Evolutionary conservation across 2,888 invertebrate genomes (phyloP), one percentile per base, ranked within the genome.

Genomic region (Phyto melanocephala): DNA sequence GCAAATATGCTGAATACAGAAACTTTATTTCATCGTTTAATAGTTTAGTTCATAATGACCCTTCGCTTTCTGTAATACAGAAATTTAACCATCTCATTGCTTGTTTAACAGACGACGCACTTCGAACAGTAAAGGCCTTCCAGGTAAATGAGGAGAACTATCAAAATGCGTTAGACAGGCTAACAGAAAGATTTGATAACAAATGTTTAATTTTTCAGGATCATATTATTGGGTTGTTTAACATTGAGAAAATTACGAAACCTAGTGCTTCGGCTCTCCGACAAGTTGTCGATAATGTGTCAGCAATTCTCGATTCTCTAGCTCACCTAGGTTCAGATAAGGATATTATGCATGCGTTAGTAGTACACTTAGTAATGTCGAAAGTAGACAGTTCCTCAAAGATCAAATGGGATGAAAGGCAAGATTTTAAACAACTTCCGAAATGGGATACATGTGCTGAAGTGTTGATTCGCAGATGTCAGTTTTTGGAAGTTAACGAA

Each of bases 1-100:
- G 5, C 28, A 45, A 77, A 24, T 74, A 81, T 42, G 17, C 67
- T 6, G 81, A 82, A 2, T 71, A 70, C 11, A 72, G 63, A 8
- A 63, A 63, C 17, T 63, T 63, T 5, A 28, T 63, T 11, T 45
- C 17, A 1, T 63, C 45, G 1, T 63, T 45, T 17, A 45, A 63
- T 5, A 63, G 62, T 28, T 63, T 63, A 6, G 45, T 45, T 17
- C 62, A 63, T 45, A 42, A 63, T 5, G 45, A 63, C 17, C 11
- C n/a, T 0, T 62, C 60, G 2, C 37, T 80, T 10, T 33, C 77
- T 1, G 68, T n/a, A 8, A 81, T 81, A 3, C 75, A 83, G 56
- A 75, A 78, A 40, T 81, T 83, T 54, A 54, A 54, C 15, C 54
- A 54, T n/a, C 15, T 54, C n/a, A 54, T 54, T 33, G 33, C 56